Percentiles rank a stretch among this genome's conserved stretches.
Conservation (phyloP, 2,888 invertebrate species). For the Ptychoptera albimana region DNA sequence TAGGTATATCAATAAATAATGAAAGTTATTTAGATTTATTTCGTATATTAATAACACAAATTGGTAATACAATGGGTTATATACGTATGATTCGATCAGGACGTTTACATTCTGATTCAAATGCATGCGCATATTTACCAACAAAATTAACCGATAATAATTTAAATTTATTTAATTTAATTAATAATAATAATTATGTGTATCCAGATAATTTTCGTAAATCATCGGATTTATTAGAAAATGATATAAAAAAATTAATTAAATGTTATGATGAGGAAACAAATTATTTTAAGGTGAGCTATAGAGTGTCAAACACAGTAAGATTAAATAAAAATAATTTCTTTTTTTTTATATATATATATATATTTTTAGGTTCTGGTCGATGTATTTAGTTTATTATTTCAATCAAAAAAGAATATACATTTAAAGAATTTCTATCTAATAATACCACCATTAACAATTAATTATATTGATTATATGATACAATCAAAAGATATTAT, state of each 20-base stretch:
- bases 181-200: constrained; percentile 41
- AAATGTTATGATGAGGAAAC: constrained; percentile 76
- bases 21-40: constrained; percentile 87
- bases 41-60: constrained; percentile 79
- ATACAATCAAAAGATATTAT: constrained; percentile 84
- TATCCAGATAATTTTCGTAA: constrained; percentile 42
- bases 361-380: constrained; percentile 49
- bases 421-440: constrained; percentile 87
- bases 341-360: not conserved
- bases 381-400: constrained; percentile 81
- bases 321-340: not conserved
- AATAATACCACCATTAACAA: constrained; percentile 81
- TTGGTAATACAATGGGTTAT: constrained; percentile 94
- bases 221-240: constrained; percentile 57
- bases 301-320: not conserved
- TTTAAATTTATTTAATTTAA: constrained; percentile 41
- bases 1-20: constrained; percentile 69
- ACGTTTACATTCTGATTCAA: constrained; percentile 80
- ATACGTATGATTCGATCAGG: constrained; percentile 88
- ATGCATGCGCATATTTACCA: constrained; percentile 80
- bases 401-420: constrained; percentile 69
- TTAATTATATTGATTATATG: constrained; percentile 90
- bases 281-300: constrained; percentile 58
- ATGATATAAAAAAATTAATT: constrained; percentile 59
- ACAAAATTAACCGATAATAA: constrained; percentile 46